Conservation (phyloP, 2,797 vertebrate genomes). For the Salmo trutta region DNA sequence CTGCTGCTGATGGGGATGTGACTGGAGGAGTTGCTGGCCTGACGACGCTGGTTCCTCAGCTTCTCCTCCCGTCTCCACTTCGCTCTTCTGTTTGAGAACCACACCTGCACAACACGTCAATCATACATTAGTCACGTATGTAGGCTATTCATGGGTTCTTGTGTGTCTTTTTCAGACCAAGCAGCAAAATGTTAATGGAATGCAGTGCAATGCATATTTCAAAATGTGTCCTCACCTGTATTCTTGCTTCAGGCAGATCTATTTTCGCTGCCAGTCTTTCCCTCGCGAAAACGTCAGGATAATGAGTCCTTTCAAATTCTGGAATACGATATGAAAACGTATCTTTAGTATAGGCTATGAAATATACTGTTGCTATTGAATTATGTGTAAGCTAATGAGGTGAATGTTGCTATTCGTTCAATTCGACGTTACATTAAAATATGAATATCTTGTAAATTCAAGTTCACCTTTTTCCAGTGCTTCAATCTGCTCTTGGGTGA, state of each 20-base stretch:
- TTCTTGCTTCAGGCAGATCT: conserved; percentile 97
- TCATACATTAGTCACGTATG: not conserved
- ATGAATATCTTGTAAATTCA: not conserved
- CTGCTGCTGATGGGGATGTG: conserved; percentile 99
- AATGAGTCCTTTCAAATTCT: conserved; percentile 99
- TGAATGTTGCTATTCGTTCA: not conserved
- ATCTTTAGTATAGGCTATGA: not conserved
- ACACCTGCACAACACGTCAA: conserved; percentile 77
- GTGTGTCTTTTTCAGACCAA: not conserved
- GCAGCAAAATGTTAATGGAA: not conserved
- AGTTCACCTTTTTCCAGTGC: conserved; percentile 93
- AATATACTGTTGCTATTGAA: not conserved
- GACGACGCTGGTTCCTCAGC: conserved; percentile 93
- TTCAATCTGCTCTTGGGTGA: conserved; percentile 98
- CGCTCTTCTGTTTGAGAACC: conserved; percentile 98
- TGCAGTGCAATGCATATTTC: not conserved
- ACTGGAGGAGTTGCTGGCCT: conserved; percentile 96
- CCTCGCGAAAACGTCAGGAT: conserved; percentile 96
- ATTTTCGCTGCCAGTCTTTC: conserved; percentile 99
- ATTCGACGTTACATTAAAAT: not conserved
- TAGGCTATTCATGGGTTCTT: not conserved
- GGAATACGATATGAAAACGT: conserved; percentile 32
- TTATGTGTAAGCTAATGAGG: not conserved
- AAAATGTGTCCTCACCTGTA: conserved; percentile 82
- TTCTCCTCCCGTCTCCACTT: conserved; percentile 99